Evolutionary conservation across 1,140 invertebrate species (phyloP).

Genomic region (Drosophila fuyamai): DNA sequence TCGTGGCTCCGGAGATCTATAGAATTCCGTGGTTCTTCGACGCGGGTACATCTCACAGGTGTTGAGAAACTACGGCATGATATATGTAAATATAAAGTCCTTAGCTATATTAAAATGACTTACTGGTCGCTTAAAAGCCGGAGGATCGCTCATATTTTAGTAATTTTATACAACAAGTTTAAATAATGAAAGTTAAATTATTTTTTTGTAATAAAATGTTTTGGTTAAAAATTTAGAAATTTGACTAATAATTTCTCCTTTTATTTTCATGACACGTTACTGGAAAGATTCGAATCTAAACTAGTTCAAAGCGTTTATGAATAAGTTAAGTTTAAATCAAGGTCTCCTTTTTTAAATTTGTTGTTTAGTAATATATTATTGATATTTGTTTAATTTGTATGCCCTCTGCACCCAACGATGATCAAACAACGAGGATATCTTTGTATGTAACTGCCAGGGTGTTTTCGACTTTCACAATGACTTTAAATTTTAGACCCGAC

Average conservation of each 20-base stretch:
- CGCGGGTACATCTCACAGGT: conserved; percentile 19
- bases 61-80: background rate
- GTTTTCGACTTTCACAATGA: conserved; percentile 9
- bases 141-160: too few relatives aligned
- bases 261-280: too few relatives aligned
- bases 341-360: background rate
- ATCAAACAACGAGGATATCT: too few relatives aligned
- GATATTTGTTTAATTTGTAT: too few relatives aligned
- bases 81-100: background rate
- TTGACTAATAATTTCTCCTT: background rate
- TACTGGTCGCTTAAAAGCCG: background rate
- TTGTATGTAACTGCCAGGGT: background rate
- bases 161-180: too few relatives aligned
- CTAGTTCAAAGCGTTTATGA: background rate
- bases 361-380: too few relatives aligned
- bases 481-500: conserved; percentile 4
- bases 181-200: too few relatives aligned
- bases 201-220: background rate
- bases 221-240: background rate
- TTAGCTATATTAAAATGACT: background rate
- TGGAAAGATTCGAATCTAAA: background rate
- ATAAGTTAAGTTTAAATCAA: background rate
- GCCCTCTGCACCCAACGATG: too few relatives aligned
- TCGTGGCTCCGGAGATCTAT: background rate
- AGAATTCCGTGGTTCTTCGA: conserved; percentile 5